Evolutionary conservation across 1,140 invertebrate species (phyloP), one percentile per base, ranked within the genome.

Genomic region (Euglossa dilemma): DNA sequence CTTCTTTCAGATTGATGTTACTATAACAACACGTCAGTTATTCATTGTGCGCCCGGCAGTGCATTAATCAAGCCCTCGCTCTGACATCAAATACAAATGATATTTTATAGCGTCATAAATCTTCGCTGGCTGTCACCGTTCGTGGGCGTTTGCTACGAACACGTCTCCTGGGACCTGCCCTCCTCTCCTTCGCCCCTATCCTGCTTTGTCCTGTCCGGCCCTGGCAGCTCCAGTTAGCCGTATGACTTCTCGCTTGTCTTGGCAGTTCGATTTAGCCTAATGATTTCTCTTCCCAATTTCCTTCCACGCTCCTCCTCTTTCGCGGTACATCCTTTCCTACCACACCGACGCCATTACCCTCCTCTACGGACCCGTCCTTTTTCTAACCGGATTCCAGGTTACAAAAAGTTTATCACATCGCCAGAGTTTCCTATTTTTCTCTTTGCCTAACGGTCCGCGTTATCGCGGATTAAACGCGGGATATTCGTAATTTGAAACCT

Each of bases 91-190:
- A 93, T 94, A 93, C 93, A 94, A 94, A 94, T 94, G 93, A 93
- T 94, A 94, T 93, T 94, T 94, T 94, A 94, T 93, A 92, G 92
- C 91, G 82, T 90, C 90, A 92, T 94, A 94, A 94, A 94, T 94
- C 90, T 92, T 92, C 87, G 84, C 84, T 83, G 85, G 89, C 91
- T 93, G 91, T 93, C 93, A 93, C 87, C 90, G 90, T 88, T 83
- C 87, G 89, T 91, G 91, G 90, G 91, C 90, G 90, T 90, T 87
- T 86, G 87, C 83, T 86, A 90, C 87, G 87, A 88, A 88, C 90
- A 88, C 86, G 84, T 91, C 86, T 90, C 89, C 71, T 87, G 87
- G 86, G 87, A 79, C 74, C 70, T 61, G 76, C 66, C 80, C 76
- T 63, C 47, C 84, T 72, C 75, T 54, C 59, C 79, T 63, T 63